Evolutionary conservation across 35 echinoderm and acorn worm species (phyloP).

Genomic region (Hemicentrotus pulcherrimus): DNA sequence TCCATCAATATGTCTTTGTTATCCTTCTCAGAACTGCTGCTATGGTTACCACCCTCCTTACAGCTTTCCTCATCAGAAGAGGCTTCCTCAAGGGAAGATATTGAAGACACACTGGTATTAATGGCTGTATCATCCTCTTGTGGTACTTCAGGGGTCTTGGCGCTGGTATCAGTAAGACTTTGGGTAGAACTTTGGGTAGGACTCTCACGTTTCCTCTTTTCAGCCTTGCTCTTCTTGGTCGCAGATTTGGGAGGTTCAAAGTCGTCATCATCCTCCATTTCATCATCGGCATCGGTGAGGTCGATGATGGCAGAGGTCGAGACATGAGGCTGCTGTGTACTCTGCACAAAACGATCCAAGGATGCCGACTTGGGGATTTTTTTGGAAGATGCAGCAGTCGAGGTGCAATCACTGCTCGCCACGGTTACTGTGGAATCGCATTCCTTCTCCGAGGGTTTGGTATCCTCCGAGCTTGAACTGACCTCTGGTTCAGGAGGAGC

Average conservation of each 20-base stretch:
- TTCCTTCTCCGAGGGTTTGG: not conserved
- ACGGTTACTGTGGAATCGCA: conserved; percentile 25
- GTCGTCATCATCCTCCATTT: conserved; percentile 19
- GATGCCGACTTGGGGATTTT: conserved; percentile 56
- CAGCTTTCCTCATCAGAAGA: conserved; percentile 34
- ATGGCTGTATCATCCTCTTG: not conserved
- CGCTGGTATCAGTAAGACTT: not conserved
- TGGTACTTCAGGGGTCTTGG: not conserved
- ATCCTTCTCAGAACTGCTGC: not conserved
- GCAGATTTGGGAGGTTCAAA: not conserved
- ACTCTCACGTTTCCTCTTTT: not conserved
- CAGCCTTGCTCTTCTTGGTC: not conserved
- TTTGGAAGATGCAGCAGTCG: conserved; percentile 45
- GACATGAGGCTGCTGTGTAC: conserved; percentile 75
- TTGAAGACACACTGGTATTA: conserved; percentile 25
- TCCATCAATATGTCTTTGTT: not conserved
- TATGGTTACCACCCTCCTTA: not conserved
- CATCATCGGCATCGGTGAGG: conserved; percentile 52
- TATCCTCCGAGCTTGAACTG: conserved; percentile 57
- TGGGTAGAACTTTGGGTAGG: not conserved
- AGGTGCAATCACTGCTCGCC: not conserved
- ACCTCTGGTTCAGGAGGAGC: conserved; percentile 51
- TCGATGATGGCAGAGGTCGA: conserved; percentile 73
- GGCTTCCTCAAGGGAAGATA: not conserved
- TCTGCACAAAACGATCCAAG: conserved; percentile 79